phyloP scores from a whole-genome alignment of 2,888 invertebrate genomes.

The Agrochola litura region DNA sequence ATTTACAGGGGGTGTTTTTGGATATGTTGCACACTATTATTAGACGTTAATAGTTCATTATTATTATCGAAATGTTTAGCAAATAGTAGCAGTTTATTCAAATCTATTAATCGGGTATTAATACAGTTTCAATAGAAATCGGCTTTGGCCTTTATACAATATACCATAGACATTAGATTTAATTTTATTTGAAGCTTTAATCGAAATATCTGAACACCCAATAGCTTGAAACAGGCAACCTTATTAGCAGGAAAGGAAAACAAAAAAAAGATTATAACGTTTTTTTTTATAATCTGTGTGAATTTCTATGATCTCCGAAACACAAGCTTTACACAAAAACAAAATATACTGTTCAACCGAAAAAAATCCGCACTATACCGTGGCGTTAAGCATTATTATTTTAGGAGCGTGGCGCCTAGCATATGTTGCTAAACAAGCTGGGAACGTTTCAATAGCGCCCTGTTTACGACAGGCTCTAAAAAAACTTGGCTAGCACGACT shows the following conservation, averaged over 20 bases:
- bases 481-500: slow-evolving; percentile 64
- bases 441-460: slow-evolving; percentile 76
- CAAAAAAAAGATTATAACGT: neutral
- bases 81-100: slow-evolving; percentile 10
- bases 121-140: neutral
- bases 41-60: neutral
- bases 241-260: neutral
- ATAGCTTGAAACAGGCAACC: neutral
- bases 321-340: slow-evolving; percentile 15
- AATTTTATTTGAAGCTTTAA: too few relatives aligned
- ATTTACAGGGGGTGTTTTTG: slow-evolving; percentile 27
- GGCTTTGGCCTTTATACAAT: too few relatives aligned
- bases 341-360: slow-evolving; percentile 28
- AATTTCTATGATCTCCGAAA: slow-evolving; percentile 13
- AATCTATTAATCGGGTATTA: neutral
- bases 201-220: neutral
- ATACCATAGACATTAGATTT: too few relatives aligned
- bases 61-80: slow-evolving; percentile 17
- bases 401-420: slow-evolving; percentile 86
- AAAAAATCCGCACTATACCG: slow-evolving; percentile 57
- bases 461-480: slow-evolving; percentile 76
- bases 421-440: slow-evolving; percentile 80
- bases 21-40: slow-evolving; percentile 7
- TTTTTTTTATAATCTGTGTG: neutral
- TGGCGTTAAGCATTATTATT: slow-evolving; percentile 78